phyloP scores from a whole-genome alignment of 2,797 vertebrate species.

The Lacerta agilis region DNA sequence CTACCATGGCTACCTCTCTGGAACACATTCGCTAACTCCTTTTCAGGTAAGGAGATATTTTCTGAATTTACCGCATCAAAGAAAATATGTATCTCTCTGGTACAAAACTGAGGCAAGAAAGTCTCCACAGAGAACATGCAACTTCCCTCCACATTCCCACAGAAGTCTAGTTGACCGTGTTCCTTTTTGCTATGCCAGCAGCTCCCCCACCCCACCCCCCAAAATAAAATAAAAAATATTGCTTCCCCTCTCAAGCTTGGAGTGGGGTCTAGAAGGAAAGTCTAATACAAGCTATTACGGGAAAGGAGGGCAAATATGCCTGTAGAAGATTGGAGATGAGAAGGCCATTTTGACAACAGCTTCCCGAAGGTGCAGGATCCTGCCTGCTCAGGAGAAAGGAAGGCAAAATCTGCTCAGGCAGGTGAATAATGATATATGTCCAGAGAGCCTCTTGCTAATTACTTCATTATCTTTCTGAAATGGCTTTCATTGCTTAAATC shows the following conservation, averaged over 20 bases:
- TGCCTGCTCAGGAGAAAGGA: neutral
- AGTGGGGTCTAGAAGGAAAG: neutral
- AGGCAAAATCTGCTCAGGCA: neutral
- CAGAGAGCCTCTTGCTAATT: neutral
- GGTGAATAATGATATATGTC: neutral
- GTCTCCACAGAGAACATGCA: neutral
- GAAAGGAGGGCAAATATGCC: neutral
- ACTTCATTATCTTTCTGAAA: constrained; percentile 33
- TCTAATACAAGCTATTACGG: neutral
- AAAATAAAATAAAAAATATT: too few relatives aligned
- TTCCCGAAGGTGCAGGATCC: constrained; percentile 3
- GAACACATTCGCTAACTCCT: too few relatives aligned
- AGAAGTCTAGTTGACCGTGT: neutral
- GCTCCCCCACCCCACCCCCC: neutral
- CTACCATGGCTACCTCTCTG: too few relatives aligned
- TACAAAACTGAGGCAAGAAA: neutral
- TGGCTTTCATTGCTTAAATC: constrained; percentile 10
- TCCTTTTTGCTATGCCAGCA: neutral
- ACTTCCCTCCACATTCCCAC: too few relatives aligned
- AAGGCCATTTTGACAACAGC: neutral
- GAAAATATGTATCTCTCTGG: neutral
- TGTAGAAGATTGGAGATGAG: neutral
- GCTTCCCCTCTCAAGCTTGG: neutral
- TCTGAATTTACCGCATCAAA: neutral
- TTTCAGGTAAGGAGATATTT: too few relatives aligned